Evolutionary conservation across 2,888 invertebrate species (phyloP).

Genomic region (Meliscaeva auricollis): DNA sequence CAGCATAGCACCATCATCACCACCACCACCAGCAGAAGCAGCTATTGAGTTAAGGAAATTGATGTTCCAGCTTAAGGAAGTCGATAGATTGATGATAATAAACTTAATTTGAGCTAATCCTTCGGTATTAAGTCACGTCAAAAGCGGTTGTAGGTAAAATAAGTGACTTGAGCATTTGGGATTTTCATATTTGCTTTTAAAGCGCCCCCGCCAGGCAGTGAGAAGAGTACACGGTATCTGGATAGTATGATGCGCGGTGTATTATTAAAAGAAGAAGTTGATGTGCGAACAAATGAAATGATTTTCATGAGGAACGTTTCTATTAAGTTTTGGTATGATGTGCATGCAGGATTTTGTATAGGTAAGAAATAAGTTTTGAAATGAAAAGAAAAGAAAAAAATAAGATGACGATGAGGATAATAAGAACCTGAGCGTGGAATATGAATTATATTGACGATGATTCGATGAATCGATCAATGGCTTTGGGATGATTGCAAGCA

Average conservation of each 20-base stretch:
- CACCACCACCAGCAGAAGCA: background rate
- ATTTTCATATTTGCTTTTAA: background rate
- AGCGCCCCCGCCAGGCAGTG: too few species aligned
- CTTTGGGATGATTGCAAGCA: too few species aligned
- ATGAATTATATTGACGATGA: background rate
- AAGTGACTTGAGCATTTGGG: constrained; percentile 38
- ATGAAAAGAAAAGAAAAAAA: background rate
- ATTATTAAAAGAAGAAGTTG: constrained; percentile 45
- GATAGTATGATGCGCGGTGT: background rate
- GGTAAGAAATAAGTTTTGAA: constrained; percentile 8
- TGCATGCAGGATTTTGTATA: constrained; percentile 29
- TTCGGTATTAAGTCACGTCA: constrained; percentile 76
- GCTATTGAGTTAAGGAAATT: constrained; percentile 80
- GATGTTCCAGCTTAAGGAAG: constrained; percentile 80
- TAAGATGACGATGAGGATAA: background rate
- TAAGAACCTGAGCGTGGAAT: constrained; percentile 8
- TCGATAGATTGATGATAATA: constrained; percentile 79
- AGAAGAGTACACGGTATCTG: background rate
- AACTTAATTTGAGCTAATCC: constrained; percentile 79
- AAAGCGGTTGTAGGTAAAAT: constrained; percentile 38
- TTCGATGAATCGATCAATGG: background rate
- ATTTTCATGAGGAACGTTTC: constrained; percentile 43
- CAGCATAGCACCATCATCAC: background rate
- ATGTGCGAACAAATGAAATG: constrained; percentile 56
- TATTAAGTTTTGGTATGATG: background rate